These are phyloP conservation scores for Drosophila tripunctata DNA, from an alignment of 2,888 invertebrate genomes.

Conservation along the genomic window DNA sequence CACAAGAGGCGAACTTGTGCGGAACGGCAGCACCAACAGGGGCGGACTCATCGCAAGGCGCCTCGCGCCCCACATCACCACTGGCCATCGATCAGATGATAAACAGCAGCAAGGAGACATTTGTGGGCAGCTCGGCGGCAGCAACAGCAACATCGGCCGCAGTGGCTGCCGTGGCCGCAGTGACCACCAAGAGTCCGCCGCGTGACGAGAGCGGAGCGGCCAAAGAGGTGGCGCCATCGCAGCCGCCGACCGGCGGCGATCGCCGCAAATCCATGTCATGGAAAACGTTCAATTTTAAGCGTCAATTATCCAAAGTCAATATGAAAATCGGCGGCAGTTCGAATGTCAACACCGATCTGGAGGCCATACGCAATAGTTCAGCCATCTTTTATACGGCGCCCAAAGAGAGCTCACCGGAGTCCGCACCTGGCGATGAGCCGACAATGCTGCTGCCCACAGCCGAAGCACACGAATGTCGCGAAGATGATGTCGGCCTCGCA, in stretches of 20 bases:
- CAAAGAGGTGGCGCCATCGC: conserved; percentile 85
- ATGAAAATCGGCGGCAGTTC: conserved; percentile 82
- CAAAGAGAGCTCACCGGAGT: conserved; percentile 76
- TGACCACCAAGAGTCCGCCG: conserved; percentile 72
- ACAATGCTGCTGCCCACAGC: conserved; percentile 23
- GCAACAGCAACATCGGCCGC: conserved; percentile 37
- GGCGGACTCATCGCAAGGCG: conserved; percentile 50
- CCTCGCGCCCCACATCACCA: conserved; percentile 85
- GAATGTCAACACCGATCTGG: conserved; percentile 79
- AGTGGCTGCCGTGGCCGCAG: conserved; percentile 34
- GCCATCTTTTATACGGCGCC: conserved; percentile 78
- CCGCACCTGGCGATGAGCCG: conserved; percentile 37
- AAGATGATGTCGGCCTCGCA: conserved; percentile 61
- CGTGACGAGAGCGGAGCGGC: conserved; percentile 63
- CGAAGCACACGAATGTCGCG: conserved; percentile 59
- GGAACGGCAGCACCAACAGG: conserved; percentile 10
- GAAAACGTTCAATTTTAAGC: conserved; percentile 92
- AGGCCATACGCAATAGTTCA: conserved; percentile 84
- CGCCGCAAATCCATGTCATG: conserved; percentile 89
- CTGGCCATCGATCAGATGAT: conserved; percentile 57
- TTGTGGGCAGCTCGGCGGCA: conserved; percentile 71
- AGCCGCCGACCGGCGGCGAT: no score
- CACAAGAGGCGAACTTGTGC: conserved; percentile 54
- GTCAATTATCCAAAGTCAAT: conserved; percentile 91
- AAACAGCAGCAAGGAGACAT: conserved; percentile 77